A percentile compares a stretch with the other conserved stretches of the same genome.
These are phyloP conservation scores for Lasioglossum lativentre DNA, from an alignment of 2,888 invertebrate species.

Conservation along the genomic window DNA sequence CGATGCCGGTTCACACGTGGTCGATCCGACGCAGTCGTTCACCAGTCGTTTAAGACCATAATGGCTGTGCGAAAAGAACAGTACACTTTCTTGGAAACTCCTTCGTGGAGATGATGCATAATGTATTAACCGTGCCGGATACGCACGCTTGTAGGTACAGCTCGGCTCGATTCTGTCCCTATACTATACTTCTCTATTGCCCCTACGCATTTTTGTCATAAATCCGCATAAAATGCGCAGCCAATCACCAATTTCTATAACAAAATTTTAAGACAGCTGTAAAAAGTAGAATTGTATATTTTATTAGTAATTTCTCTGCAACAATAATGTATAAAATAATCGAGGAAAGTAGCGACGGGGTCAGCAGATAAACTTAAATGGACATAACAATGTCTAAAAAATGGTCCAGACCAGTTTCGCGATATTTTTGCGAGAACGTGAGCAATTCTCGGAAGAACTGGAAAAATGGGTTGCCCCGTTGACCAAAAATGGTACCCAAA, in stretches of 20 bases:
- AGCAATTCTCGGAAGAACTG: neutral
- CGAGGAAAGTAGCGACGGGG: neutral
- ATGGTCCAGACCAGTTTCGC: neutral
- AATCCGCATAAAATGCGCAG: too few species aligned
- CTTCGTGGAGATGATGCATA: slow-evolving; percentile 55
- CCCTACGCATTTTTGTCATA: too few species aligned
- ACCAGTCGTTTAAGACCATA: slow-evolving; percentile 49
- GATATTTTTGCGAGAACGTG: neutral
- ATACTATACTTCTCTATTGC: neutral
- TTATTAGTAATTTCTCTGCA: too few species aligned
- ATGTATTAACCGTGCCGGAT: slow-evolving; percentile 64
- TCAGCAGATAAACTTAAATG: neutral
- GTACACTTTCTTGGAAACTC: slow-evolving; percentile 54
- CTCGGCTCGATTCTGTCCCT: slow-evolving; percentile 37
- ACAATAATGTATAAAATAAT: neutral
- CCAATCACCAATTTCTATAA: too few species aligned
- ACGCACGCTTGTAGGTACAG: slow-evolving; percentile 40
- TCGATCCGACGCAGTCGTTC: slow-evolving; percentile 35
- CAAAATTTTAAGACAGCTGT: too few species aligned
- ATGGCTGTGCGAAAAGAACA: slow-evolving; percentile 48
- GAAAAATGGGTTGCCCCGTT: neutral
- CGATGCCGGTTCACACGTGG: slow-evolving; percentile 26
- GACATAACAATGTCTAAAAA: neutral
- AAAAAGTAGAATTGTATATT: too few species aligned
- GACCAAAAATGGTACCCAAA: neutral